Conservation (phyloP, 30 jellyfish, hydroid and myxozoan species). For the Aurelia aurita complex sp. Pacific region DNA sequence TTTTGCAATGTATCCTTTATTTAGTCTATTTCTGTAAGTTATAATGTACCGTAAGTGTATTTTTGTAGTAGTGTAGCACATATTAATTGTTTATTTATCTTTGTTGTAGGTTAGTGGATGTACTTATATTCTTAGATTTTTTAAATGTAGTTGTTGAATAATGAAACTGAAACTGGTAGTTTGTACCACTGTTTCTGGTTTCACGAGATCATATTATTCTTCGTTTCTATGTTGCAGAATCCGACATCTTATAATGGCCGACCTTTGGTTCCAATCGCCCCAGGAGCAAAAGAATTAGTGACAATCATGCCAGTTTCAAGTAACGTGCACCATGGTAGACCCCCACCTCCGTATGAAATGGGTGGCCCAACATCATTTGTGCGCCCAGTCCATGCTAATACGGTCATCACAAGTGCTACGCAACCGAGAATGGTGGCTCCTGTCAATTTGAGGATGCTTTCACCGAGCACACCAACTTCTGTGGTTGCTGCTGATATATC, state of each 20-base stretch:
- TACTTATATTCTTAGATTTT: no score
- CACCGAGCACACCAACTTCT: constrained; percentile 45
- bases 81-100: no score
- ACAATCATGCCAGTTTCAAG: constrained; percentile 50
- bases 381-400: constrained; percentile 31
- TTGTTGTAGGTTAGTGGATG: no score
- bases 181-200: no score
- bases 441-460: constrained; percentile 53
- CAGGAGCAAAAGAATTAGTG: constrained; percentile 62
- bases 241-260: constrained; percentile 69
- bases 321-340: constrained; percentile 32
- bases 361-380: constrained; percentile 44
- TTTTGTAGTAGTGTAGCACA: no score
- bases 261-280: constrained; percentile 77
- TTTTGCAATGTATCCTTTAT: no score
- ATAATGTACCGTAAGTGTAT: no score
- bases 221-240: constrained; percentile 21
- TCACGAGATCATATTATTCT: background rate
- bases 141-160: no score
- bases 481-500: constrained; percentile 36
- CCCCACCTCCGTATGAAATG: constrained; percentile 66
- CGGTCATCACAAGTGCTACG: constrained; percentile 58
- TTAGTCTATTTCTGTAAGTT: no score
- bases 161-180: no score
- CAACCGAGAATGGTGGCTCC: constrained; percentile 73